A percentile compares a stretch with the other conserved stretches of the same genome.
Evolutionary conservation across 2,888 invertebrate species (phyloP).

Genomic region (Chydorus sphaericus): DNA sequence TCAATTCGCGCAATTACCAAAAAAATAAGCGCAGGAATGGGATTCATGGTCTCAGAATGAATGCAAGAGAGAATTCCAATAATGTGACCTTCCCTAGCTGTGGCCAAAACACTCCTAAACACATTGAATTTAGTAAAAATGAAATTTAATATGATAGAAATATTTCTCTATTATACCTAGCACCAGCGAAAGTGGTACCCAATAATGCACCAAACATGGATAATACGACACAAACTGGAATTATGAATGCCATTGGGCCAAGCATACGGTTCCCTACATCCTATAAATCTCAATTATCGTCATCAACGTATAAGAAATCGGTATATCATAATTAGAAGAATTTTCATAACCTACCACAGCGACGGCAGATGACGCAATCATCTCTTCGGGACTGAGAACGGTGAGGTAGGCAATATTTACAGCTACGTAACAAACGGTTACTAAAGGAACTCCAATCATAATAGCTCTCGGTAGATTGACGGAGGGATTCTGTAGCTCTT

Average conservation of each 20-base stretch:
- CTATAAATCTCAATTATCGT: too few species aligned
- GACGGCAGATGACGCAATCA: slow-evolving; percentile 59
- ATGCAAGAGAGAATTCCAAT: slow-evolving; percentile 81
- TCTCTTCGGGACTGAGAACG: slow-evolving; percentile 52
- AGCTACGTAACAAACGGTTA: slow-evolving; percentile 60
- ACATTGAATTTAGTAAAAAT: neutral
- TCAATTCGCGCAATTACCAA: slow-evolving; percentile 57
- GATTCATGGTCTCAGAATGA: slow-evolving; percentile 76
- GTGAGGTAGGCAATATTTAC: slow-evolving; percentile 78
- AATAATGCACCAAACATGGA: slow-evolving; percentile 89
- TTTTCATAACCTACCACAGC: slow-evolving; percentile 60
- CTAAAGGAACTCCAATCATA: slow-evolving; percentile 62
- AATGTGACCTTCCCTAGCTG: slow-evolving; percentile 63
- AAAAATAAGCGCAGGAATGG: slow-evolving; percentile 84
- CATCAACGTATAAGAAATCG: too few species aligned
- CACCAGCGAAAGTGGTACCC: slow-evolving; percentile 83
- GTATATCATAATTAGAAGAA: too few species aligned
- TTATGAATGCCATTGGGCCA: slow-evolving; percentile 80
- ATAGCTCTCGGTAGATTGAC: slow-evolving; percentile 66
- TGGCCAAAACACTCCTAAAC: slow-evolving; percentile 27
- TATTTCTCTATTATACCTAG: slow-evolving; percentile 45
- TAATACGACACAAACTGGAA: slow-evolving; percentile 85
- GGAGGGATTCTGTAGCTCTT: slow-evolving; percentile 94
- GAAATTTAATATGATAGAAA: neutral
- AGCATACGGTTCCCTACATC: slow-evolving; percentile 74